Percentiles rank a stretch among this genome's conserved stretches.
Conservation (phyloP, 53 echinoderm and acorn worm genomes). For the Holothuria leucospilota region DNA sequence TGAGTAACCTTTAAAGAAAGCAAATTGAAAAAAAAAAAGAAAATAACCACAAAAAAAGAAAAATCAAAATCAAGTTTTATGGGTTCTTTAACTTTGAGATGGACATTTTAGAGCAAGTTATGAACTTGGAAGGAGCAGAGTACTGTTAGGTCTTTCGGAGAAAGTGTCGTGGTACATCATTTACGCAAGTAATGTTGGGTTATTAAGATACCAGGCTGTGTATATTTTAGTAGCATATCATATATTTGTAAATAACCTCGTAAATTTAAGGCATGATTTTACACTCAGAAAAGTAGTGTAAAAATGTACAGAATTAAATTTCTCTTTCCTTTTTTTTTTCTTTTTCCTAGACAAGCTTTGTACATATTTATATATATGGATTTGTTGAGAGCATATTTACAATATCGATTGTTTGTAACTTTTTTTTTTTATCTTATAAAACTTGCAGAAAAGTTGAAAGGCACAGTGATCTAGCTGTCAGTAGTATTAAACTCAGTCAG, state of each 20-base stretch:
- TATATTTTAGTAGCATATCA: conserved; percentile 34
- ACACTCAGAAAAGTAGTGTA: background rate
- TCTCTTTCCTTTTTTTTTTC: background rate
- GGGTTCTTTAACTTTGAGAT: background rate
- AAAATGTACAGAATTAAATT: background rate
- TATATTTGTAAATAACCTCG: conserved; percentile 36
- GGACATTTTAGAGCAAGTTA: conserved; percentile 17
- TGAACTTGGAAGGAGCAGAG: conserved; percentile 18
- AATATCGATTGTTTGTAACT: background rate
- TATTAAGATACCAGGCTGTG: conserved; percentile 16
- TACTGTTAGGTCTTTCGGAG: conserved; percentile 52
- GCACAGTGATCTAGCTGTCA: conserved; percentile 12
- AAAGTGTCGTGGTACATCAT: conserved; percentile 53
- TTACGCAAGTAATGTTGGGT: conserved; percentile 15
- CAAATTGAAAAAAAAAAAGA: too few species aligned
- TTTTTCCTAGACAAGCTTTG: background rate
- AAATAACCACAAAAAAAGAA: too few species aligned
- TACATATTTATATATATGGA: conserved; percentile 35
- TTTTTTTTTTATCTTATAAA: conserved; percentile 16
- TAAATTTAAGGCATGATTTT: conserved; percentile 19
- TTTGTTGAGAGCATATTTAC: conserved; percentile 42
- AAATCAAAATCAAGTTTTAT: too few species aligned
- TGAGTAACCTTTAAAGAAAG: too few species aligned
- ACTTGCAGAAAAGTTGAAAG: conserved; percentile 1
- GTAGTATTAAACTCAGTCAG: too few species aligned